Percentiles rank a stretch among this genome's conserved stretches.
Evolutionary conservation across 2,888 invertebrate species (phyloP).

Genomic region (Drosophila atroscutellata): DNA sequence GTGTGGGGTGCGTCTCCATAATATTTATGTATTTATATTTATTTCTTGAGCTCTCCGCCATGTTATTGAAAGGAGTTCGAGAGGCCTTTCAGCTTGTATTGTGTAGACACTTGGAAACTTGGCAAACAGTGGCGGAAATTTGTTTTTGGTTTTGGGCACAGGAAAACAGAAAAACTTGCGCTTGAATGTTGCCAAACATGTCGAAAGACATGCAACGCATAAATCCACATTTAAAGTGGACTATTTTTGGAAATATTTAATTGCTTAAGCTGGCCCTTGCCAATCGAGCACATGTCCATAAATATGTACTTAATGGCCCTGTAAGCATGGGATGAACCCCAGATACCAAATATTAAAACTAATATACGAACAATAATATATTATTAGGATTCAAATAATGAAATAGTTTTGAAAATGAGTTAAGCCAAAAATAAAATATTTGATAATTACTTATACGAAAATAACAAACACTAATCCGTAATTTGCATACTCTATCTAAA

Average conservation of each 20-base stretch:
- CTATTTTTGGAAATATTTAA: constrained; percentile 18
- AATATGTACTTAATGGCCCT: constrained; percentile 9
- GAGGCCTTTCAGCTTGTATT: constrained; percentile 39
- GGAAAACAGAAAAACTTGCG: constrained; percentile 46
- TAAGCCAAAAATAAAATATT: not conserved
- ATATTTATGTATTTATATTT: constrained; percentile 70
- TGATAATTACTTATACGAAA: not conserved
- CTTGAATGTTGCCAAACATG: constrained; percentile 41
- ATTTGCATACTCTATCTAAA: not conserved
- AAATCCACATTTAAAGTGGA: constrained; percentile 22
- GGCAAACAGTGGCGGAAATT: constrained; percentile 68
- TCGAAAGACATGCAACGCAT: constrained; percentile 19
- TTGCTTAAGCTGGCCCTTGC: constrained; percentile 1
- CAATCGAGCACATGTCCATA: not conserved
- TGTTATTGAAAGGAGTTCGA: constrained; percentile 77
- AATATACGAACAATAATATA: constrained; percentile 9
- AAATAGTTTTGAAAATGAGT: constrained; percentile 11
- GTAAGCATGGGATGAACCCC: not conserved
- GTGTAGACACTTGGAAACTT: constrained; percentile 50
- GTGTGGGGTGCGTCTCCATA: constrained; percentile 61
- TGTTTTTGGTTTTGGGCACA: constrained; percentile 63
- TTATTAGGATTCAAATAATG: not conserved
- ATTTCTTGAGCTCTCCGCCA: constrained; percentile 51
- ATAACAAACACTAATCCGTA: not conserved
- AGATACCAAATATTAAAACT: constrained; percentile 10